These are phyloP conservation scores for Rhinoptilus africanus DNA, from an alignment of 2,113 vertebrate genomes.

Conservation along the genomic window DNA sequence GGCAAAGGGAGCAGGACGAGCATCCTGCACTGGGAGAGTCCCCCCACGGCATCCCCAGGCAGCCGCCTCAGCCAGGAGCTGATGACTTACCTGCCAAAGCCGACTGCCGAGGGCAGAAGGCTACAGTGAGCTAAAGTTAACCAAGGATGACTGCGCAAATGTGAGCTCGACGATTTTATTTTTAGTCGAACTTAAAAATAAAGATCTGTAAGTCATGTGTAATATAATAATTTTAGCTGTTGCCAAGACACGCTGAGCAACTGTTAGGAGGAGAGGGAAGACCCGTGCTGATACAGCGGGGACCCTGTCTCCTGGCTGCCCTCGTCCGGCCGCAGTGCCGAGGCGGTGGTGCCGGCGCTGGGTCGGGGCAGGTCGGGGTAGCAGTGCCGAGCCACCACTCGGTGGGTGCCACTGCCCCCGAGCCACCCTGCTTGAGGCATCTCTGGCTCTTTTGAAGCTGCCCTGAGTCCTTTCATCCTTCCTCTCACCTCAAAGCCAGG, in stretches of 20 bases:
- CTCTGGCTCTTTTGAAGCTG: neutral
- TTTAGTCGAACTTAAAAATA: constrained; percentile 26
- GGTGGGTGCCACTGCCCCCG: rapidly evolving
- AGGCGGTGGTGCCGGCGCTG: neutral
- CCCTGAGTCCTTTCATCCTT: neutral
- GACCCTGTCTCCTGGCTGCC: neutral
- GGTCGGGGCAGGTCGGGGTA: neutral
- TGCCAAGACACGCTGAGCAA: constrained; percentile 55
- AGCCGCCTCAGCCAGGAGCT: neutral
- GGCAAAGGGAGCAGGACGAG: neutral
- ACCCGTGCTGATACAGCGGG: neutral
- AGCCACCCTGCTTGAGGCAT: rapidly evolving
- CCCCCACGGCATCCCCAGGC: neutral
- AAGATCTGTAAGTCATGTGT: constrained; percentile 53
- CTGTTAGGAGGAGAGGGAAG: constrained; percentile 32
- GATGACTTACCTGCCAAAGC: neutral
- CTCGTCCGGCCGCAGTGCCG: rapidly evolving
- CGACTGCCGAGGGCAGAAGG: neutral
- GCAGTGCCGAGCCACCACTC: rapidly evolving
- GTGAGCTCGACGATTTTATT: constrained; percentile 32
- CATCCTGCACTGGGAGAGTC: rapidly evolving
- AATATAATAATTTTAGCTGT: constrained; percentile 68
- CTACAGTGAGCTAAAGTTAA: constrained; percentile 25
- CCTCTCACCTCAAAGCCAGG: neutral
- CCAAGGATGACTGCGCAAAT: constrained; percentile 64